A percentile compares a stretch with the other conserved stretches of the same genome.
Conservation (phyloP, 2,113 vertebrate genomes). For the Dendropsophus ebraccatus region DNA sequence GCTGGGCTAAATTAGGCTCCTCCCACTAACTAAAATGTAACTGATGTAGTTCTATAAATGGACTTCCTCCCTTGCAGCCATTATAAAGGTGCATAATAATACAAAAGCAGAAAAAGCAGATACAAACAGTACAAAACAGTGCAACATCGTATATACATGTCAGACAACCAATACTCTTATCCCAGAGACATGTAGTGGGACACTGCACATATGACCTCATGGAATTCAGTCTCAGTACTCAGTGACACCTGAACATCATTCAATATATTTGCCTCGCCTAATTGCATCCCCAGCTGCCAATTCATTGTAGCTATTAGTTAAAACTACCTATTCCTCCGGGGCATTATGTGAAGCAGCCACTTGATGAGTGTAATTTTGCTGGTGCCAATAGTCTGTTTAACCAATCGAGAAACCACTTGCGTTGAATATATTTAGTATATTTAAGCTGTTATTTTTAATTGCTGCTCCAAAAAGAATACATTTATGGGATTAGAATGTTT, state of each 20-base stretch:
- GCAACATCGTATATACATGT: too few species aligned
- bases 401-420: slow-evolving; percentile 42
- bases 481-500: slow-evolving; percentile 30
- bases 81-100: too few species aligned
- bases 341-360: slow-evolving; percentile 27
- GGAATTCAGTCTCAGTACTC: background rate
- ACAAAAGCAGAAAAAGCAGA: too few species aligned
- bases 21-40: too few species aligned
- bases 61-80: too few species aligned
- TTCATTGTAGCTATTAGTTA: slow-evolving; percentile 3
- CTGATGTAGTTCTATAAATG: too few species aligned
- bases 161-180: too few species aligned
- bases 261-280: background rate
- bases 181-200: too few species aligned
- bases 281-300: background rate
- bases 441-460: slow-evolving; percentile 31
- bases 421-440: slow-evolving; percentile 39
- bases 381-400: slow-evolving; percentile 46
- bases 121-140: too few species aligned
- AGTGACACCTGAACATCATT: background rate
- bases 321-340: slow-evolving; percentile 30
- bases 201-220: background rate
- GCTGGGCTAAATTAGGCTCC: too few species aligned
- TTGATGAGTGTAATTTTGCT: slow-evolving; percentile 49
- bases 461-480: slow-evolving; percentile 42